Base-by-base conservation (phyloP, 2,888 invertebrate species). In the Hydraecia micacea region DNA sequence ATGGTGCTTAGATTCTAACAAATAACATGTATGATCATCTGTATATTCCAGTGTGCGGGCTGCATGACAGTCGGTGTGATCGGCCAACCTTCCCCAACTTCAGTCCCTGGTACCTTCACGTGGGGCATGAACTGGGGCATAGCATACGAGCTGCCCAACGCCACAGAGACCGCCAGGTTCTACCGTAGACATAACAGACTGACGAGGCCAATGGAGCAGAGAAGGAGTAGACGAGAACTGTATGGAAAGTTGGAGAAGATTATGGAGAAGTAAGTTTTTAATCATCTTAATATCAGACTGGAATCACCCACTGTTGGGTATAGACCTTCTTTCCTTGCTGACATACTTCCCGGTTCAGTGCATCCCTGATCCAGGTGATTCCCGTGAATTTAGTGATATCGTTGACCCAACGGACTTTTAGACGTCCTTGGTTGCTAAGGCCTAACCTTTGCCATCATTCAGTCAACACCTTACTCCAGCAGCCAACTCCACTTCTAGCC, bases 51-150 rank as follows among this genome's bases (percentile, higher is more conserved):
- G 95, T 94, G 97, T 62, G 97, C 98, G 0, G 96, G 97, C 49
- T 98, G 98, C 86, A 91, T 97, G 94, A 98, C 98, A 25, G 96
- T 98, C 0, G 89, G 89, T 39, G 73, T 89, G 9, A 89, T 89
- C n/a, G 89, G 89, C 9, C 89, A 89, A 88, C 97, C 97, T 1
- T 91, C 97, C 0, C 95, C 96, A 2, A 79, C 95, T 3, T 95
- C 97, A 0, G 80, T 93, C 0, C 96, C 97, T 7, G 97, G 97
- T 13, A 97, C 97, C 75, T 97, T 97, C 88, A 98, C 98, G 9
- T 98, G 97, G 92, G 98, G 98, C 0, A 92, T 98, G 58, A 98
- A 98, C 91, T 98, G 98, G 98, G 98, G 98, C 74, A 97, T 98
- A 58, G 97, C 98, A 0, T 98, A 98, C 83, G 95, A 97, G 85